Base-by-base conservation (phyloP, 2,888 invertebrate species). In the Podotricha telesiphe region DNA sequence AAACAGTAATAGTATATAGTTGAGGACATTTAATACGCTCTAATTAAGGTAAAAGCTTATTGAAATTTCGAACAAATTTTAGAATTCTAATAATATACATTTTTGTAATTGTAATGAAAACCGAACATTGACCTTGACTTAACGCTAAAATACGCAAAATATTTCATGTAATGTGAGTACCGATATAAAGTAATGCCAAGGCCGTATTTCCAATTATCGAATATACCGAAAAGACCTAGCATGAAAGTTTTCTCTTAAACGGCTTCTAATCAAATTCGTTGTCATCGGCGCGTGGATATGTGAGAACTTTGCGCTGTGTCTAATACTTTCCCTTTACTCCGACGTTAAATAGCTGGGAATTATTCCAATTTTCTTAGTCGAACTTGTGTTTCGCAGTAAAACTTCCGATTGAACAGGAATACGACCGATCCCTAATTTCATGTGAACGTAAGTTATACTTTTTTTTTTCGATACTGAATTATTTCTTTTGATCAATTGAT, bases 251-350 rank as follows among this genome's bases (percentile, higher is more conserved):
- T 40, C 20, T 63, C 40, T 66, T 53, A 62, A 63, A 42, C 37
- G 65, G 42, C 51, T 17, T 59, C 50, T 72, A 66, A 74, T 75
- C 71, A 72, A 74, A 74, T 69, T 61, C 70, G 65, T 68, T 66
- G 61, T 58, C 70, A 73, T 28, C 70, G 74, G 75, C 62, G 73
- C 74, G 74, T 73, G 67, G 65, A 73, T 71, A 75, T 74, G 74
- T 71, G 72, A 40, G 65, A 75, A 76, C 73, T 76, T 75, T 47
- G 50, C n/a, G 58, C 20, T 40, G 45, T 48, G 37, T 55, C 68
- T 45, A 59, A 59, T 47, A 59, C 50, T 55, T 61, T 42, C 28
- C 56, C 67, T 67, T 65, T 61, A 55, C 55, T 67, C 45, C 61
- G 58, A 64, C 62, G 58, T 65, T 67, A 67, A 67, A 71, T 67